Base-by-base conservation (phyloP, 2,797 vertebrate genomes). In the Heliangelus exortis region DNA sequence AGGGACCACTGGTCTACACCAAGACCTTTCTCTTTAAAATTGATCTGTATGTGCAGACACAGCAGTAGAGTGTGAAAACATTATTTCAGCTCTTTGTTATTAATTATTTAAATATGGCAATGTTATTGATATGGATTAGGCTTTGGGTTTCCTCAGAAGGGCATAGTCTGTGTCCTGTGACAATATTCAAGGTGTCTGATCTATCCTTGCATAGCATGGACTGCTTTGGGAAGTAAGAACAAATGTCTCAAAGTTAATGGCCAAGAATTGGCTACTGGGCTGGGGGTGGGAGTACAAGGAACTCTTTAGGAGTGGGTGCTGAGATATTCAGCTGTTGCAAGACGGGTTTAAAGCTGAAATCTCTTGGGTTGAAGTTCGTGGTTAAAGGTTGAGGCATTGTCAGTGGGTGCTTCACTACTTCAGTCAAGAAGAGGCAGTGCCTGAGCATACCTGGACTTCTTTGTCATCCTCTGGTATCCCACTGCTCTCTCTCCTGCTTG, bases 291-390 rank as follows among this genome's bases (percentile, higher is more conserved):
- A 53, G 33, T 9, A 53, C 16, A 25, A 67, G 33, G 39, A 74
- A 12, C 50, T 34, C 66, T 47, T 59, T 59, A 45, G 67, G 36
- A 45, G 29, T 1, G 5, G 31, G 21, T 67, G 58, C 22, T 34
- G 77, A 75, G 62, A 10, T 36, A 8, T 50, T 79, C 20, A 36
- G 85, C 45, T 57, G 18, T 68, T 75, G 78, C 33, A 76, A 57
- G 75, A 62, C 34, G n/a, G 15, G 8, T 65, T 84, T 76, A 63
- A 91, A 79, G 62, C 57, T 89, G 69, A 77, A 74, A 63, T 26
- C 33, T 66, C 28, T 50, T 85, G n/a, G 13, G 29, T 54, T 89
- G 19, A 87, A 88, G 13, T 14, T 43, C 85, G 80, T 55, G 34
- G 31, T 84, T 82, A 33, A 84, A 63, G 48, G 82, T 54, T 39